Evolutionary conservation across 2,113 vertebrate genomes (phyloP).

Genomic region (Poecile atricapillus): DNA sequence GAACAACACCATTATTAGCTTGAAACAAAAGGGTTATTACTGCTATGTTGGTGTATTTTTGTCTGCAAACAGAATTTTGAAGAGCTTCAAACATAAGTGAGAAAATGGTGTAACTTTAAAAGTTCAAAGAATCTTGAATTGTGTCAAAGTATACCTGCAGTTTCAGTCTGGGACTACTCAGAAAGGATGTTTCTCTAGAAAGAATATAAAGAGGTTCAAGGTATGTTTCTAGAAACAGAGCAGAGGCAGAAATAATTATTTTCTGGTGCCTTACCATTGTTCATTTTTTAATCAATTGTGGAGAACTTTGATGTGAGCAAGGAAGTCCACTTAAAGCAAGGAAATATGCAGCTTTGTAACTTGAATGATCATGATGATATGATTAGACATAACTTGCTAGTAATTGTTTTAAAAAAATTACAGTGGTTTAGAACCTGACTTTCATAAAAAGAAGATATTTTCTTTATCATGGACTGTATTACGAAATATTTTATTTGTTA

Average conservation of each 20-base stretch:
- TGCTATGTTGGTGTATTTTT: not conserved
- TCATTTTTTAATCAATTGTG: not conserved
- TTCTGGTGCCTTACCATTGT: not conserved
- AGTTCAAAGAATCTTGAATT: not conserved
- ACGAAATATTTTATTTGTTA: not conserved
- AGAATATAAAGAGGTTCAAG: not conserved
- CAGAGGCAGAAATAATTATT: not conserved
- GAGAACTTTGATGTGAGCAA: not conserved
- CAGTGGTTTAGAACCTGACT: not conserved
- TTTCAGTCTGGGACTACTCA: not conserved
- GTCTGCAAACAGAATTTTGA: not conserved
- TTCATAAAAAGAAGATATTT: not conserved
- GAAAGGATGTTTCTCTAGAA: not conserved
- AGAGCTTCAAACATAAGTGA: not conserved
- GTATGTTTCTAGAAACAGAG: not conserved
- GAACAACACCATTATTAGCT: not conserved
- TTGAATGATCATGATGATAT: not conserved
- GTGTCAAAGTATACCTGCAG: not conserved
- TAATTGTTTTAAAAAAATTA: not conserved
- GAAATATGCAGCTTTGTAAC: not conserved
- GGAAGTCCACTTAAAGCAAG: not conserved
- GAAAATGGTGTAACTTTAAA: not conserved
- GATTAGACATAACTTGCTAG: not conserved
- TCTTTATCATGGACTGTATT: not conserved
- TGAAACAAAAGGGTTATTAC: not conserved